Percentiles rank a stretch among this genome's conserved stretches.
phyloP scores from a whole-genome alignment of 2,797 vertebrate species.

The Sebastes oblongus region DNA sequence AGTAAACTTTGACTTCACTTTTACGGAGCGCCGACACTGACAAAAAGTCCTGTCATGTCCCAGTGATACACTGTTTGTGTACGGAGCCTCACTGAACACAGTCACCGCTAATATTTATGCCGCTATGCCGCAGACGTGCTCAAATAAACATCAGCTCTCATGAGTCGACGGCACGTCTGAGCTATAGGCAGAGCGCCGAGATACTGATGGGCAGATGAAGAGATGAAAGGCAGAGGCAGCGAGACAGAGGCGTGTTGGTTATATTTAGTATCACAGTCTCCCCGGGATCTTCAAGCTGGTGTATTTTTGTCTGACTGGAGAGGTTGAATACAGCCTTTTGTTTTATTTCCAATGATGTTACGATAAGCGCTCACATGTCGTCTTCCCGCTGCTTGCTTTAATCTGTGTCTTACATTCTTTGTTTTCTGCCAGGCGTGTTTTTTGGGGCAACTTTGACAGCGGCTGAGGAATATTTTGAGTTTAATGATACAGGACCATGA shows the following conservation, averaged over 20 bases:
- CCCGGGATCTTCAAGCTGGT: constrained; percentile 40
- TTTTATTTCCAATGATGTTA: constrained; percentile 58
- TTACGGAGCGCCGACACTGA: not conserved
- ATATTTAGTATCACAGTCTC: constrained; percentile 67
- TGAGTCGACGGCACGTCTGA: constrained; percentile 40
- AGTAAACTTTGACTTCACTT: no score
- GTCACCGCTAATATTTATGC: not conserved
- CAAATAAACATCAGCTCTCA: constrained; percentile 39
- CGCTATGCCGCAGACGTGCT: not conserved
- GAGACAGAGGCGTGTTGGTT: constrained; percentile 36
- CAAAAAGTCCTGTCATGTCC: not conserved
- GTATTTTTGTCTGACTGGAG: constrained; percentile 65
- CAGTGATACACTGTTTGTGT: not conserved
- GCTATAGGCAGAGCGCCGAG: constrained; percentile 44
- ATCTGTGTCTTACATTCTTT: constrained; percentile 31
- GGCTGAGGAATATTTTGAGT: not conserved
- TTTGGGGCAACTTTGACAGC: constrained; percentile 19
- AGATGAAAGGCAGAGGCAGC: constrained; percentile 39
- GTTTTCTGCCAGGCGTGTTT: constrained; percentile 21
- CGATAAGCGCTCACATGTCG: constrained; percentile 20
- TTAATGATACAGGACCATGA: not conserved
- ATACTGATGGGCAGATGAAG: constrained; percentile 59
- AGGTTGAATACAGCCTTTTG: constrained; percentile 51
- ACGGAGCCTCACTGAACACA: not conserved
- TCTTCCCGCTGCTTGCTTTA: constrained; percentile 42